A percentile compares a stretch with the other conserved stretches of the same genome.
phyloP scores from a whole-genome alignment of 2,113 vertebrate species.

The Chaetura pelagica region DNA sequence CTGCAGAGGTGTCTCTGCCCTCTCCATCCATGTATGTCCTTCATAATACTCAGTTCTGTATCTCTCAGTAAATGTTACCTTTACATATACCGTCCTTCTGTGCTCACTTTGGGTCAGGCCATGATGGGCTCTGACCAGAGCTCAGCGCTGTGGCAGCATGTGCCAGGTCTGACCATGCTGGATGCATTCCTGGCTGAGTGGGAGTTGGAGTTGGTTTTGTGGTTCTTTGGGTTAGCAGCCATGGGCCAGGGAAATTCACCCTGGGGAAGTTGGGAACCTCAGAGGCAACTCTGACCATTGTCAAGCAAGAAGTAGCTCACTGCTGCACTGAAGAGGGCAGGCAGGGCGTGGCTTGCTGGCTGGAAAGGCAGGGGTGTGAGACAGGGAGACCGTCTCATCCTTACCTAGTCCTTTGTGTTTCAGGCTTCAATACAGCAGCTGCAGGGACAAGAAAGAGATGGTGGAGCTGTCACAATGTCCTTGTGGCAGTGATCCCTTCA shows the following conservation, averaged over 20 bases:
- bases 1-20: constrained; percentile 20
- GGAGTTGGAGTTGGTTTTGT: background rate
- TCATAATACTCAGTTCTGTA: constrained; percentile 83
- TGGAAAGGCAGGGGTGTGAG: background rate
- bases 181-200: background rate
- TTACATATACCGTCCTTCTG: constrained; percentile 51
- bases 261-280: background rate
- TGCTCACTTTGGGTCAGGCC: constrained; percentile 42
- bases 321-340: background rate
- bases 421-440: background rate
- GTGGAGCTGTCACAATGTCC: background rate
- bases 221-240: background rate
- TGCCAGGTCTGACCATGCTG: background rate
- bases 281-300: background rate
- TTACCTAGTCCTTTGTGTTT: background rate
- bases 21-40: constrained; percentile 80
- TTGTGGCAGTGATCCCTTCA: background rate
- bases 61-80: constrained; percentile 82
- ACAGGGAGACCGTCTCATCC: background rate
- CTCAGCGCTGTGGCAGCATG: background rate
- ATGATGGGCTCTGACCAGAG: background rate
- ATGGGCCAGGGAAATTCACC: background rate
- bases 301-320: background rate
- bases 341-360: background rate
- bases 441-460: background rate